Percentiles rank a stretch among this genome's conserved stretches.
Conservation (phyloP, 2,888 invertebrate species). For the Cynaeus angustus region DNA sequence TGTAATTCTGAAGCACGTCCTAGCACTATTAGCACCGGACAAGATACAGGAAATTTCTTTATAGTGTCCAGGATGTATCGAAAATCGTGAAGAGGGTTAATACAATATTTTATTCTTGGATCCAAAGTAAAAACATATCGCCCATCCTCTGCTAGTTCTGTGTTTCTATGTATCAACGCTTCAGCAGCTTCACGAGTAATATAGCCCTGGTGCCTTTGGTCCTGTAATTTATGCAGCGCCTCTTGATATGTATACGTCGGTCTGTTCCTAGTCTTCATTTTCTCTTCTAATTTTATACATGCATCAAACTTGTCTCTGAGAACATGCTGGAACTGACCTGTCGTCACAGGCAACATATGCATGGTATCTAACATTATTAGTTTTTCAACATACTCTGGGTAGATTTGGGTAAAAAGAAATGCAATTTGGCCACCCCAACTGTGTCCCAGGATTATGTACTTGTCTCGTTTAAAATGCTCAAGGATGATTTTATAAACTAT, state of each 20-base stretch:
- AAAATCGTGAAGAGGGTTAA: slow-evolving; percentile 66
- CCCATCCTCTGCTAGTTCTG: slow-evolving; percentile 69
- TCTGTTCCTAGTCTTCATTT: slow-evolving; percentile 54
- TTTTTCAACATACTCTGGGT: slow-evolving; percentile 70
- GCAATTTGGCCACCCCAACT: slow-evolving; percentile 74
- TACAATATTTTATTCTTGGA: slow-evolving; percentile 70
- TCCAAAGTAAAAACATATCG: slow-evolving; percentile 75
- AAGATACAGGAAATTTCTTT: slow-evolving; percentile 62
- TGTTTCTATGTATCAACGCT: slow-evolving; percentile 72
- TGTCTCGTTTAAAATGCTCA: slow-evolving; percentile 64
- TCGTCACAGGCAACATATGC: slow-evolving; percentile 59
- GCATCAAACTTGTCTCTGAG: slow-evolving; percentile 68
- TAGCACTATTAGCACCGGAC: slow-evolving; percentile 68
- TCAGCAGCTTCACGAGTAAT: slow-evolving; percentile 72
- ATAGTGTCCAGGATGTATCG: slow-evolving; percentile 65
- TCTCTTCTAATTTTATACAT: slow-evolving; percentile 64
- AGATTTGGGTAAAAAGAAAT: slow-evolving; percentile 67
- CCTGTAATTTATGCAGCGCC: slow-evolving; percentile 72
- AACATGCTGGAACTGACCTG: slow-evolving; percentile 58
- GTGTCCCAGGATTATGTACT: slow-evolving; percentile 66
- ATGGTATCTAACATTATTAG: slow-evolving; percentile 71
- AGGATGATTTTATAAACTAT: slow-evolving; percentile 63
- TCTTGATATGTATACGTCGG: slow-evolving; percentile 71
- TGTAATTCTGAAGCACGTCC: slow-evolving; percentile 53
- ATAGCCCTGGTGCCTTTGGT: slow-evolving; percentile 65